These are phyloP conservation scores for Chouioia cunea DNA, from an alignment of 2,888 invertebrate species.

Conservation along the genomic window DNA sequence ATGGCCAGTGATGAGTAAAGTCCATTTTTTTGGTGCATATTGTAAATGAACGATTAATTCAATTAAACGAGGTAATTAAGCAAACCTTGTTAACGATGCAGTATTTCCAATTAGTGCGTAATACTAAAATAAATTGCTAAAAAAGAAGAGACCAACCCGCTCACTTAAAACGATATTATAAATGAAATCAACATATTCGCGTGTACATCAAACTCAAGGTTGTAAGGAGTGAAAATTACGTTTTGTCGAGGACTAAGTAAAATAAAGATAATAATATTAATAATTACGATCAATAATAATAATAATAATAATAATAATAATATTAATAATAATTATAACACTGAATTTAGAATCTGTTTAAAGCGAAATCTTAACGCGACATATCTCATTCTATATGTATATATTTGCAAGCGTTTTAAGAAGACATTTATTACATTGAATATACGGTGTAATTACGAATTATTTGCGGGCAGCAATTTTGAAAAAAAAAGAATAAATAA, in stretches of 20 bases:
- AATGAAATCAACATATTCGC: constrained; percentile 26
- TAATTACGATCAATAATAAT: too few species aligned
- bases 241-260: constrained; percentile 60
- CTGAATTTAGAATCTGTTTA: too few species aligned
- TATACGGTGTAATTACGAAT: constrained; percentile 53
- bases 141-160: constrained; percentile 43
- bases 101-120: constrained; percentile 60
- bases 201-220: constrained; percentile 57
- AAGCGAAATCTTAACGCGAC: constrained; percentile 55
- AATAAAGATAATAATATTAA: constrained; percentile 2
- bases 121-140: constrained; percentile 10
- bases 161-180: constrained; percentile 44
- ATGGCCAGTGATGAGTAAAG: constrained; percentile 8
- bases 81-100: constrained; percentile 56
- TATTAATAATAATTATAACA: constrained; percentile 40
- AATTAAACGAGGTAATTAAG: constrained; percentile 52
- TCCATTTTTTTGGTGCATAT: constrained; percentile 55
- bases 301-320: too few species aligned
- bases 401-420: constrained; percentile 61
- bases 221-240: constrained; percentile 57
- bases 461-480: constrained; percentile 47
- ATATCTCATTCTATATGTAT: constrained; percentile 65
- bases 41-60: constrained; percentile 46
- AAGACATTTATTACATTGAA: constrained; percentile 57
- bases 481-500: constrained; percentile 33